Evolutionary conservation across 1,140 invertebrate species (phyloP).

Genomic region (Camponotus pennsylvanicus): DNA sequence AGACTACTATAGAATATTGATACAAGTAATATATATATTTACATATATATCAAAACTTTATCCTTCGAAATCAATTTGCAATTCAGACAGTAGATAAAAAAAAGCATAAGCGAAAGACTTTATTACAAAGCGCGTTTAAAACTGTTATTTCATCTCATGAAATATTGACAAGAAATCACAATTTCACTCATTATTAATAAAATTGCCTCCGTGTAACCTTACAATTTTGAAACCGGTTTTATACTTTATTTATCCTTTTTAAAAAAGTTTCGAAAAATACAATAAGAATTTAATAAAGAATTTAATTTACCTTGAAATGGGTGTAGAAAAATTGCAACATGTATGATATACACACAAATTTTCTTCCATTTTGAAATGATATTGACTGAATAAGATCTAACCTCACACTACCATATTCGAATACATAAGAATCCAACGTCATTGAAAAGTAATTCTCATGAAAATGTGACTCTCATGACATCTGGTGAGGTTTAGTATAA

Average conservation of each 20-base stretch:
- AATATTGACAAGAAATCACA: background rate
- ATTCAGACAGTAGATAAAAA: background rate
- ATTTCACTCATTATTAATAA: background rate
- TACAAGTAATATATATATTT: no score
- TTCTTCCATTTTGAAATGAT: background rate
- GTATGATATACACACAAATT: background rate
- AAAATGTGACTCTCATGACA: background rate
- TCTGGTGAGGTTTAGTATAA: background rate
- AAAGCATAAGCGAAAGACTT: background rate
- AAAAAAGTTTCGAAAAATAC: slow-evolving; percentile 1
- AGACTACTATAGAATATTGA: no score
- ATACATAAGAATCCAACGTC: no score
- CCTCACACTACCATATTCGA: no score
- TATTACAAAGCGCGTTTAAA: background rate
- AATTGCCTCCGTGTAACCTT: background rate
- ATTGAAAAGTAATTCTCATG: background rate
- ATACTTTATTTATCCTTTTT: background rate
- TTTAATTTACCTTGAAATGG: background rate
- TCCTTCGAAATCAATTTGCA: background rate
- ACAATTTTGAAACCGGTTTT: slow-evolving; percentile 11
- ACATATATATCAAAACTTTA: no score
- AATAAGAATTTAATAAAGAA: slow-evolving; percentile 24
- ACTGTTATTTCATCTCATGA: background rate
- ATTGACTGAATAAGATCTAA: background rate
- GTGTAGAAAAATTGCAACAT: background rate